Evolutionary conservation across 2,888 invertebrate species (phyloP), one percentile per base, ranked within the genome.

Genomic region (Apeira syringaria): DNA sequence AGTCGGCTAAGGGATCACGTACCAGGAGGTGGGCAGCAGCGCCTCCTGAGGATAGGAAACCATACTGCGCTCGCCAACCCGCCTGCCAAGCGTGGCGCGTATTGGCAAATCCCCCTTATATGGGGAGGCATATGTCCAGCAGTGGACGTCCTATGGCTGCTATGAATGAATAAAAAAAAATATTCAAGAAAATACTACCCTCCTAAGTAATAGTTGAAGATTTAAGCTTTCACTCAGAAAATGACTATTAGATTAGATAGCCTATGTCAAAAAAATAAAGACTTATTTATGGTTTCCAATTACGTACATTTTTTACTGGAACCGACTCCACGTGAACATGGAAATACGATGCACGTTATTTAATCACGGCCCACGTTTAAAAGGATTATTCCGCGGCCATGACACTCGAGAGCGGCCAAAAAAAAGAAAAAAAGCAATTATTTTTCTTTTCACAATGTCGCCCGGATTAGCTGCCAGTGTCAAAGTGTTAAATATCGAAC

Each of bases 401-500:
- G 84, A 83, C 84, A 85, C 70, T 70, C 64, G 82, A 83, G 76
- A 74, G 65, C 68, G 64, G 67, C 54, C 59, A 65, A 59, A 71
- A 79, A 79, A 74, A 61, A 72, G 76, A 79, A 83, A 80, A 77
- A 79, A 81, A 36, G 30, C 13, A 25, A 24, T 17, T 27, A 17
- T 29, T 31, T 37, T 45, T 39, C 10, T 24, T 45, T 28, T 39
- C 39, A 35, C 8, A 10, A 35, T 81, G 81, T 77, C 72, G 65
- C 70, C 60, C 62, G 85, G 88, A 88, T 89, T 86, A 89, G 81
- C 82, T 83, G 84, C 79, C 88, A 84, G 88, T 85, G 88, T 88
- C 88, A 88, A 88, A 87, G 88, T 88, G 88, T 89, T 89, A 89
- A 89, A 88, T 87, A 86, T 89, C 86, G 86, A 85, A 85, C 83